Conservation (phyloP, 37 sponge, comb jelly and placozoan genomes). For the Haliclona indistincta region DNA sequence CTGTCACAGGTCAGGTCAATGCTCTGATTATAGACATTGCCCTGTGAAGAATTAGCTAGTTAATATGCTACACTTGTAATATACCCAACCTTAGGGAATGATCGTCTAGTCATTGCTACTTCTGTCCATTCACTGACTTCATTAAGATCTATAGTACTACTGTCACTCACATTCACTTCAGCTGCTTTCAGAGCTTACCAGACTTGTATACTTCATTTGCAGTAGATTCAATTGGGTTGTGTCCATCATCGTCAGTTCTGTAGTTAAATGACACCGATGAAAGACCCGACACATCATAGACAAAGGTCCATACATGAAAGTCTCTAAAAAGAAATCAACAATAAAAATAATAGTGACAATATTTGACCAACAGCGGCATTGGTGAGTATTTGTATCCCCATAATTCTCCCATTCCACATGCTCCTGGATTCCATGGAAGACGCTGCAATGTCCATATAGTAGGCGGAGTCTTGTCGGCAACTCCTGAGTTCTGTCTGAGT, state of each 20-base stretch:
- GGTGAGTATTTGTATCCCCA: slow-evolving; percentile 71
- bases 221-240: slow-evolving; percentile 39
- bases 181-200: slow-evolving; percentile 3
- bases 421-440: slow-evolving; percentile 69
- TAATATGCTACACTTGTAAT: too few species aligned
- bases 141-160: slow-evolving; percentile 22
- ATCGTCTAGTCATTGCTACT: slow-evolving; percentile 32
- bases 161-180: too few species aligned
- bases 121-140: slow-evolving; percentile 38
- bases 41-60: slow-evolving; percentile 6
- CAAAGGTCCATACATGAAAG: slow-evolving; percentile 67
- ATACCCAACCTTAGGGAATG: slow-evolving; percentile 40
- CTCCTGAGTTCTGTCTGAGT: not conserved
- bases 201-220: slow-evolving; percentile 57
- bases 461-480: slow-evolving; percentile 42
- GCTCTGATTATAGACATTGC: slow-evolving; percentile 43
- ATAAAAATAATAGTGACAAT: not conserved
- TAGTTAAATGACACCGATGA: slow-evolving; percentile 40
- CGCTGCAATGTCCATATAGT: slow-evolving; percentile 62
- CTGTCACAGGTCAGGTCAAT: slow-evolving; percentile 68
- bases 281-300: slow-evolving; percentile 58
- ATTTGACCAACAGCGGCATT: slow-evolving; percentile 40
- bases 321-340: slow-evolving; percentile 13
- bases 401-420: slow-evolving; percentile 69
- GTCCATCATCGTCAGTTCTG: slow-evolving; percentile 54